These are phyloP conservation scores for Nebria salina DNA, from an alignment of 2,888 invertebrate species.

Conservation along the genomic window DNA sequence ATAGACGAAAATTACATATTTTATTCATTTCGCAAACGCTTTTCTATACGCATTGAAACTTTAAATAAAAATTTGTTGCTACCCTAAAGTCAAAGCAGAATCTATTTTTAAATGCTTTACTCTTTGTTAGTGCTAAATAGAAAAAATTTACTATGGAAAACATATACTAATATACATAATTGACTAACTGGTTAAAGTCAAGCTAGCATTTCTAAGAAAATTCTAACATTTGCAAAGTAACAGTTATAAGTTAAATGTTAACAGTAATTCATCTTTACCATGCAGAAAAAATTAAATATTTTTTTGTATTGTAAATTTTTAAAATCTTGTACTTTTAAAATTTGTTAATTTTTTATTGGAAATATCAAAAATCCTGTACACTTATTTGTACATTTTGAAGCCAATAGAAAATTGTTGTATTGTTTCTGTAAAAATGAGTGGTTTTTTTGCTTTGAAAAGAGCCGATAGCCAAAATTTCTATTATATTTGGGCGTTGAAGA, in stretches of 20 bases:
- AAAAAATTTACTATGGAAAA: not conserved
- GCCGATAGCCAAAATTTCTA: not conserved
- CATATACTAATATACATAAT: constrained; percentile 14
- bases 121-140: not conserved
- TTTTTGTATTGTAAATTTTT: not conserved
- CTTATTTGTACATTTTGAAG: not conserved
- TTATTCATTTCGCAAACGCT: too few species aligned
- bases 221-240: constrained; percentile 18
- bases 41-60: not conserved
- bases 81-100: not conserved
- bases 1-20: not conserved
- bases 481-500: not conserved
- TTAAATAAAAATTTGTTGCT: not conserved
- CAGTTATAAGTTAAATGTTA: constrained; percentile 2
- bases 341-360: too few species aligned
- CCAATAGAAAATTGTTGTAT: not conserved
- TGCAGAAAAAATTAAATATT: not conserved
- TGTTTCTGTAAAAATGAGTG: too few species aligned
- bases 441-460: not conserved
- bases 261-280: not conserved
- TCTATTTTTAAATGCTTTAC: not conserved
- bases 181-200: constrained; percentile 3
- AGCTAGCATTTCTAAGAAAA: constrained; percentile 13
- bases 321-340: not conserved
- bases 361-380: too few species aligned